Evolutionary conservation across 2,888 invertebrate genomes (phyloP).

Genomic region (Chrysolina americana): DNA sequence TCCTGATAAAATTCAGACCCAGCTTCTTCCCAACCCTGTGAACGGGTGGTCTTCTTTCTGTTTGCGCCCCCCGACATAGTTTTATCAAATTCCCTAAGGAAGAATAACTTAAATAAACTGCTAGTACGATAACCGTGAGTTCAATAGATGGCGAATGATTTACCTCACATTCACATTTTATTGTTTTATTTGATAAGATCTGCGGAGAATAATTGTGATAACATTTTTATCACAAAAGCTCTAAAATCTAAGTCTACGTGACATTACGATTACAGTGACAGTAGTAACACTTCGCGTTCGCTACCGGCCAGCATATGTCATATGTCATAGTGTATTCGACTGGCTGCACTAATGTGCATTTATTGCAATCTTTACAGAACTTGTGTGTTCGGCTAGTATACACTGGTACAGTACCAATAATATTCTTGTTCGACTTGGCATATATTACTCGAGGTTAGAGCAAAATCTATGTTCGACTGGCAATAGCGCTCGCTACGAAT

Average conservation of each 20-base stretch:
- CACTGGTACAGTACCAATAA: too few relatives aligned
- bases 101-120: neutral
- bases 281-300: too few relatives aligned
- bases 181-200: neutral
- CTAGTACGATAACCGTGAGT: neutral
- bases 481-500: too few relatives aligned
- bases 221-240: neutral
- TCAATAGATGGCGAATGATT: neutral
- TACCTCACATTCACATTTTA: conserved; percentile 19
- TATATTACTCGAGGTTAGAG: too few relatives aligned
- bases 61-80: conserved; percentile 76
- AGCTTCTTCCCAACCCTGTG: conserved; percentile 87
- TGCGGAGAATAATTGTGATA: neutral
- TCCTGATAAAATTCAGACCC: conserved; percentile 90
- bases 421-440: too few relatives aligned
- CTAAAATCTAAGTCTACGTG: neutral
- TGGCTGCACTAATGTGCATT: too few relatives aligned
- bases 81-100: conserved; percentile 4
- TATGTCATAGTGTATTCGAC: too few relatives aligned
- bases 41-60: conserved; percentile 71
- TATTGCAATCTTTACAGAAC: too few relatives aligned
- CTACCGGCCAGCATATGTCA: too few relatives aligned
- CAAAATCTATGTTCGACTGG: too few relatives aligned
- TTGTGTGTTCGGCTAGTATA: too few relatives aligned
- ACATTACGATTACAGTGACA: too few relatives aligned